Evolutionary conservation across 2,797 vertebrate genomes (phyloP), one percentile per base, ranked within the genome.

Genomic region (Emydoidea blandingii): DNA sequence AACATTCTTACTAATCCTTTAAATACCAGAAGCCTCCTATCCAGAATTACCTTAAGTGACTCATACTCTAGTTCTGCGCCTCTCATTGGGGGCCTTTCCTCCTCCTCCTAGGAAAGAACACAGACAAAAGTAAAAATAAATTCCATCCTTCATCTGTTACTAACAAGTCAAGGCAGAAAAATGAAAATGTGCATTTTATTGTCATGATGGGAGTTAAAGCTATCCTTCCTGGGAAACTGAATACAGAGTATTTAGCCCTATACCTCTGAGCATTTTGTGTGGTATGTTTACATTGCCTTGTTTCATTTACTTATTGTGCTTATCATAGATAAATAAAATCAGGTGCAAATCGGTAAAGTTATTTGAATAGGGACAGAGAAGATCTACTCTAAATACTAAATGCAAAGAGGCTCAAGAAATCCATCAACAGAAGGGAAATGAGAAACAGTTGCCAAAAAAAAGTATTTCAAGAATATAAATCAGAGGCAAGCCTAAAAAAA

Each of bases 31-130:
- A 91, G 92, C 5, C 5, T 79, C 74, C 12, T 4, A 25, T 93
- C 79, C 34, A 86, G 41, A 86, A 93, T 97, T 98, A 99, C 99
- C 99, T 99, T 99, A 83, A 99, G 99, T 0, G 99, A 99, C 93
- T 99, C 99, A 29, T 99, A 99, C 96, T 99, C 99, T 98, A 99
- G 97, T 95, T 99, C 99, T 19, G 99, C 99, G 47, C 99, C 98
- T 94, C 99, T 99, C 74, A 99, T 98, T 92, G 99, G 99, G 97
- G 99, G 99, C 90, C 99, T 99, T 97, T 99, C 98, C 81, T 98
- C 99, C 81, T 98, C 99, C 86, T 99, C 99, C 97, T 96, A 44
- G 12, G 29, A 79, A 95, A 88, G 89, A 93, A 97, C 50, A 81
- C 19, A 96, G 59, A 85, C 16, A 90, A 94, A 57, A 74, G 12